Base-by-base conservation (phyloP, 1,140 invertebrate genomes). In the Notospermus geniculatus region DNA sequence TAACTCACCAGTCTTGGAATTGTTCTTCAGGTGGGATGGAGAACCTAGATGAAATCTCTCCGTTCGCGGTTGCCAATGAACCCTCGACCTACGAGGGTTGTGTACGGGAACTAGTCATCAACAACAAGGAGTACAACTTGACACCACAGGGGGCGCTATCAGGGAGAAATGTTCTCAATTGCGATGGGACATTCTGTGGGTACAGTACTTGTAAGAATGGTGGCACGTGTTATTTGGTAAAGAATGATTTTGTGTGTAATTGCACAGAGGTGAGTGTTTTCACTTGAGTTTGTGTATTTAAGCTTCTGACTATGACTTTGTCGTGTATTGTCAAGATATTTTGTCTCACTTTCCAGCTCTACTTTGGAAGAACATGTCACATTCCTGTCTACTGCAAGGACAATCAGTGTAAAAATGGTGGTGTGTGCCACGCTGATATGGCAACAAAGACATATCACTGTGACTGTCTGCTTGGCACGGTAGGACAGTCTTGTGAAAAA, bases 11-110 rank as follows among this genome's bases (percentile, higher is more conserved):
- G 32, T 7, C 15, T 15, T 36, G 4, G 4, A 7, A 7, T 36
- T 36, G 5, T 50, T 9, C 25, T 7, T 23, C 25, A 50, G 46
- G 46, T 50, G 46, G 59, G 36, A 25, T 61, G 15, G 29, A 54
- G 19, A 32, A 23, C 36, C 53, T 61, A 29, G 59, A 61, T 22
- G 41, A 25, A 9, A 17, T 61, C 22, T 32, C 59, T 2, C 52
- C 29, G 4, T 55, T 19, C 9, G 59, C 59, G 2, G 36, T 61
- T 1, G 59, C 57, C 25, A 36, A 57, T 23, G 59, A 61, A 23
- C 59, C 59, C 11, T 25, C 29, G 11, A 61, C 59, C 22, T 61
- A 54, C 30, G 59, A 61, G 28, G 59, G 59, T n/a, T 61, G 59
- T 41, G 17, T 61, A 2, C 25, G 53, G 4, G 29, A 25, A 41